Percentiles rank a stretch among this genome's conserved stretches.
Evolutionary conservation across 2,113 vertebrate genomes (phyloP).

Genomic region (Romanogobio albipinnatus): DNA sequence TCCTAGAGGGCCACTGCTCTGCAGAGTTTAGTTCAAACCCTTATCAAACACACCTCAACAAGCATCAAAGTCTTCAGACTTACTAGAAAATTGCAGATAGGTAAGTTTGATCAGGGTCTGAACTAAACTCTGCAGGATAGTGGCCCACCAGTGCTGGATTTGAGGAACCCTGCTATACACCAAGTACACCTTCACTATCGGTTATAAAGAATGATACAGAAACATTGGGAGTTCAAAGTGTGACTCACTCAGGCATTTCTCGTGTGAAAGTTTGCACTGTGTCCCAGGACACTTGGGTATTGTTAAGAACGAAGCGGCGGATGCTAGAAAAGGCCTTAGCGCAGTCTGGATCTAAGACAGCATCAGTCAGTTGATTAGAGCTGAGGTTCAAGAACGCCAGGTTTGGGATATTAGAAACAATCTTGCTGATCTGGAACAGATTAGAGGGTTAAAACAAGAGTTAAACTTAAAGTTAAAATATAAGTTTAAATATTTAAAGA

Average conservation of each 20-base stretch:
- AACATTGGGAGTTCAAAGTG: neutral
- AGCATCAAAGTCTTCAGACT: too few species aligned
- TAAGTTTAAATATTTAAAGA: too few species aligned
- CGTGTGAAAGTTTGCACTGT: conserved; percentile 88
- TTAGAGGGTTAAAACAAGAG: too few species aligned
- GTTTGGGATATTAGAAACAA: conserved; percentile 95
- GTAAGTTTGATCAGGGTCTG: too few species aligned
- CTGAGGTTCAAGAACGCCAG: conserved; percentile 97
- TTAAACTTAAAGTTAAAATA: too few species aligned
- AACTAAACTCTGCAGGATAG: too few species aligned
- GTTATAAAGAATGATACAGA: neutral
- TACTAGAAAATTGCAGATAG: too few species aligned
- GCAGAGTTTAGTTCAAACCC: too few species aligned
- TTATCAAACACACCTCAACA: too few species aligned
- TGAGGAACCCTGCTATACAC: too few species aligned
- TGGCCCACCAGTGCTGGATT: too few species aligned
- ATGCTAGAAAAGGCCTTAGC: conserved; percentile 88
- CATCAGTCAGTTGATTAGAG: conserved; percentile 91
- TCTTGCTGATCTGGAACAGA: conserved; percentile 90
- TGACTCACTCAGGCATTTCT: conserved; percentile 89
- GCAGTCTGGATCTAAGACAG: conserved; percentile 80
- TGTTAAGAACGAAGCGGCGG: conserved; percentile 95
- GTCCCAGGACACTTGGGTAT: conserved; percentile 96
- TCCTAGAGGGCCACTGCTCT: too few species aligned
- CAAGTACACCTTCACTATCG: neutral